Evolutionary conservation across 1,140 invertebrate species (phyloP), one percentile per base, ranked within the genome.

Genomic region (Drosophila carrolli): DNA sequence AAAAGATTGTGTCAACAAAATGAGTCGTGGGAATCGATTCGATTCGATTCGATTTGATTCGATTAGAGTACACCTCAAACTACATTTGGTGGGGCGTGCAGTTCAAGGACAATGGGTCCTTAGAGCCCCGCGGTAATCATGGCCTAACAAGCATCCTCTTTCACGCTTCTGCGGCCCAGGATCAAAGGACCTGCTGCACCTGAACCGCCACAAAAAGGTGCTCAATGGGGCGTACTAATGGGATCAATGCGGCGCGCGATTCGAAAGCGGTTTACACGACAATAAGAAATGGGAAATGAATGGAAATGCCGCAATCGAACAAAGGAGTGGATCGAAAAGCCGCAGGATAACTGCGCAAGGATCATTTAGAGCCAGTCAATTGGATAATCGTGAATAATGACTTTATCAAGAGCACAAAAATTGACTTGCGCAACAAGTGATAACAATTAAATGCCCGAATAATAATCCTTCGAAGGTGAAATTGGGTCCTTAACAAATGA

Each of bases 201-300:
- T 83, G 81, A 84, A 80, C 27, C 51, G 60, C 55, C 75, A 47
- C 65, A 63, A n/a, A 80, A 90, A 91, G 89, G 88, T 91, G 89
- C 81, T 91, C 90, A 91, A 91, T 91, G 78, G 81, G 89, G 89
- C 89, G 83, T 91, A 82, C 89, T 91, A 91, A 90, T 91, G 78
- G 88, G 89, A 91, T 91, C 84, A 88, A 48, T 68, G 81, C 67
- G 32, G 56, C 79, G 63, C 65, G 63, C 65, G 32, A 41, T 46
- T 54, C 68, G 29, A 51, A 51, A 51, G 27, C 48, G n/a, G 29
- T 51, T 51, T 14, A 51, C 48, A 51, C 48, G 48, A 50, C 48
- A 73, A 55, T 55, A 37, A 74, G 62, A 54, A 66, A 66, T 9
- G 58, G 53, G 13, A 41, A 74, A 48, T 44, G 70, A 53, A 63